Base-by-base conservation (phyloP, 2,888 invertebrate species). In the Bugula neritina region DNA sequence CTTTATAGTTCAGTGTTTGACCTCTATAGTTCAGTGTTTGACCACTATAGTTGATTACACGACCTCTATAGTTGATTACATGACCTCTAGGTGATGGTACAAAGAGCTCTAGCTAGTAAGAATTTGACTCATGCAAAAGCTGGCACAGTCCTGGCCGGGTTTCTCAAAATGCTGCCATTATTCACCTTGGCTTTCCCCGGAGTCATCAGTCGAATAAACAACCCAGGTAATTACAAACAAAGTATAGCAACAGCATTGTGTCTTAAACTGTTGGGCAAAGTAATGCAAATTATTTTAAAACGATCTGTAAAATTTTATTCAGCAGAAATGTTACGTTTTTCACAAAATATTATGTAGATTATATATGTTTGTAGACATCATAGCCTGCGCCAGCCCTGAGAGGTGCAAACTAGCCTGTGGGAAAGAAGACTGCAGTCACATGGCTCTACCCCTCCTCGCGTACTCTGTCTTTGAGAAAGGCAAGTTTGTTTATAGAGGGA, bases 121-220 rank as follows among this genome's bases (percentile, higher is more conserved):
- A 55, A 55, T 25, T 55, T 55, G 3, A 55, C 55, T n/a, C 55
- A 55, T n/a, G 55, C 55, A 5, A 55, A 55, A 23, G 55, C 55
- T 17, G 25, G 13, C 3, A 23, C 55, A n/a, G 55, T 55, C 17
- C 21, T 55, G 5, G 21, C 55, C 3, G 55, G 55, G 10, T 55
- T 55, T 25, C 55, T 55, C 55, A 55, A 55, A 25, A 23, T 55
- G 55, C 21, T 55, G 3, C 55, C 55, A 17, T 5, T 55, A 3
- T 55, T 55, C 23, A 55, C 55, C 5, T 25, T 55, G 23, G 23
- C 25, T 55, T 55, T 55, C 25, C 55, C 55, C 23, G 55, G 55
- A 17, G 3, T 55, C 21, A 55, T 55, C 25, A 25, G 23, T 23
- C 21, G 55, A 17, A 55, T 55, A 17, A 10, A 17, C 5, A 10